Conservation (phyloP, 2,888 invertebrate species). For the Drosophila paranaensis region DNA sequence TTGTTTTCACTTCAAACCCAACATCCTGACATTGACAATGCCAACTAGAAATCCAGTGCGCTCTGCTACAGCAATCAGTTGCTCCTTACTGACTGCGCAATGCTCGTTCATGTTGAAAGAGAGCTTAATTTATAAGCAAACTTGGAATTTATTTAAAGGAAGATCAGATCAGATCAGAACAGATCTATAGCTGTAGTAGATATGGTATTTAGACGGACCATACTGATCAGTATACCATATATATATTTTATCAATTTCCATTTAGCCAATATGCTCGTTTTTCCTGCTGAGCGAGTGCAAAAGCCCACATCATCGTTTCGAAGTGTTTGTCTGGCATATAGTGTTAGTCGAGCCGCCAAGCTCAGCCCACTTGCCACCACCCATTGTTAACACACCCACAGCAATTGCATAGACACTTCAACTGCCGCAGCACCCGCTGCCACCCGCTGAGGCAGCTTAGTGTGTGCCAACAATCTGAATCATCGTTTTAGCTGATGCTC, state of each 20-base stretch:
- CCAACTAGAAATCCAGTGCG: constrained; percentile 54
- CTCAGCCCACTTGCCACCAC: neutral
- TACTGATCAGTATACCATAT: no score
- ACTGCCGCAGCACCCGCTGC: neutral
- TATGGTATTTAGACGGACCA: no score
- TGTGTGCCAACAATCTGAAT: constrained; percentile 67
- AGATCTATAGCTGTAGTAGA: no score
- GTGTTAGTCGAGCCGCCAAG: constrained; percentile 12
- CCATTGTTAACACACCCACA: neutral
- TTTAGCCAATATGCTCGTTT: neutral
- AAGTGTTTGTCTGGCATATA: constrained; percentile 66
- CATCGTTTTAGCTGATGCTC: constrained; percentile 68
- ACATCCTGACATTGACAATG: constrained; percentile 71
- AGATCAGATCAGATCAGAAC: no score
- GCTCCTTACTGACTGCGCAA: neutral
- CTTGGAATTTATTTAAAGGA: no score
- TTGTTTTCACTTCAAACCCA: constrained; percentile 69
- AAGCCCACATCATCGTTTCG: constrained; percentile 69
- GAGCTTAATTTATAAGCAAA: neutral
- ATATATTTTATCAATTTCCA: no score
- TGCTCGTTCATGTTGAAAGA: neutral
- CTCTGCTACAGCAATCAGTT: constrained; percentile 41
- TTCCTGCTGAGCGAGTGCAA: neutral
- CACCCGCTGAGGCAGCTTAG: constrained; percentile 53
- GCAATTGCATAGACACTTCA: constrained; percentile 50